Percentiles rank a stretch among this genome's conserved stretches.
Evolutionary conservation across 1,140 invertebrate species (phyloP).

Genomic region (Oryctes rhinoceros): DNA sequence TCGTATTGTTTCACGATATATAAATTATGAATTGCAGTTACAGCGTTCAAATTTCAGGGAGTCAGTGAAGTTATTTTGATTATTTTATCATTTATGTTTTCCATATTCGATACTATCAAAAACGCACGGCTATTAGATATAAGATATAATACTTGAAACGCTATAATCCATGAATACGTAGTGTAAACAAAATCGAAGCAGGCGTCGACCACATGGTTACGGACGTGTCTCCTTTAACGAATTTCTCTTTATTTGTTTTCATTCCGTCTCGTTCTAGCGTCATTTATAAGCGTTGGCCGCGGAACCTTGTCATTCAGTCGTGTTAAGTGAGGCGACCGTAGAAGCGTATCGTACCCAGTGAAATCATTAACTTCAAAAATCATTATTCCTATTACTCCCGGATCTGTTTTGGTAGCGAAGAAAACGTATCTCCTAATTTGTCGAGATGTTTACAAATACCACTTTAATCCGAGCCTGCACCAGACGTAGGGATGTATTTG

Average conservation of each 20-base stretch:
- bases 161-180: neutral
- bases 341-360: conserved; percentile 15
- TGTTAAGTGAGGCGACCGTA: neutral
- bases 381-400: neutral
- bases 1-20: no score
- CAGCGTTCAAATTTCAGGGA: no score
- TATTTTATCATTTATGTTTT: neutral
- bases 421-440: neutral
- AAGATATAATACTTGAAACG: conserved; percentile 12
- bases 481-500: conserved; percentile 27
- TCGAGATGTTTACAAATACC: conserved; percentile 8
- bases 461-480: conserved; percentile 20
- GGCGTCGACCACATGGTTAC: conserved; percentile 43
- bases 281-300: conserved; percentile 31
- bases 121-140: neutral
- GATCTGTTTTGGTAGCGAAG: neutral
- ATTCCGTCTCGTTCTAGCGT: conserved; percentile 49
- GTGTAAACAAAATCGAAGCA: conserved; percentile 41
- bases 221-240: conserved; percentile 39
- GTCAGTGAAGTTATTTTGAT: neutral
- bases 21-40: no score
- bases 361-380: neutral
- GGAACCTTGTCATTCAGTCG: conserved; percentile 28
- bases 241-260: conserved; percentile 52
- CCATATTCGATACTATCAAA: neutral